These are phyloP conservation scores for Anarhynchus alexandrinus DNA, from an alignment of 2,113 vertebrate genomes.

Conservation along the genomic window DNA sequence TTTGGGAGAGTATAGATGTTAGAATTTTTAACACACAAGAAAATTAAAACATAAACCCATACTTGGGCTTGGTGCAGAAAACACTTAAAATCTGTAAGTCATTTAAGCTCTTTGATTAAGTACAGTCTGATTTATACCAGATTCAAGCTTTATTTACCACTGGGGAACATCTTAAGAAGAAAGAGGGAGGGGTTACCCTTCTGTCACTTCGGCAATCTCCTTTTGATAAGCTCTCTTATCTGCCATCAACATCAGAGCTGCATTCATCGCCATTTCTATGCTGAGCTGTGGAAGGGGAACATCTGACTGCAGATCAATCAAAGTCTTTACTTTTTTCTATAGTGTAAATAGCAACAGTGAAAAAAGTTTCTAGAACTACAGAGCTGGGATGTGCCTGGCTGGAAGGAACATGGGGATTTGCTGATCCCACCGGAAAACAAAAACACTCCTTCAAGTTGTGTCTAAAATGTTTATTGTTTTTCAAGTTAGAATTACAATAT, in stretches of 20 bases:
- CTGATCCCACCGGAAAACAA: background rate
- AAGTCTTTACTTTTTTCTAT: background rate
- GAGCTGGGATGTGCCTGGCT: background rate
- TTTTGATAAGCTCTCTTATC: constrained; percentile 7
- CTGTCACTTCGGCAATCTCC: background rate
- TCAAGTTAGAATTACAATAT: background rate
- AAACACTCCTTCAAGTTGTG: background rate
- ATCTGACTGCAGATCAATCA: background rate
- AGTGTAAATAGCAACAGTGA: background rate
- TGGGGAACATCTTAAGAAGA: background rate
- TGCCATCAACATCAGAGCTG: background rate
- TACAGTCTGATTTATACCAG: background rate
- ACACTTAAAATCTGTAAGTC: background rate
- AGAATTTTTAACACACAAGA: background rate
- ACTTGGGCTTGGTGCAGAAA: background rate
- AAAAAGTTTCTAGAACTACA: background rate
- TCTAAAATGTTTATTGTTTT: background rate
- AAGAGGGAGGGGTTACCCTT: background rate
- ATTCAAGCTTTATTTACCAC: background rate
- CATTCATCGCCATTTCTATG: background rate
- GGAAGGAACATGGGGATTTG: background rate
- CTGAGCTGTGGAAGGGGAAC: background rate
- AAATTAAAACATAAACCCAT: background rate
- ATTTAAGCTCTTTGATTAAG: background rate
- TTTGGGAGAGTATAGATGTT: background rate